Conservation (phyloP, 2,113 vertebrate species). For the Drymodes brunneopygia region DNA sequence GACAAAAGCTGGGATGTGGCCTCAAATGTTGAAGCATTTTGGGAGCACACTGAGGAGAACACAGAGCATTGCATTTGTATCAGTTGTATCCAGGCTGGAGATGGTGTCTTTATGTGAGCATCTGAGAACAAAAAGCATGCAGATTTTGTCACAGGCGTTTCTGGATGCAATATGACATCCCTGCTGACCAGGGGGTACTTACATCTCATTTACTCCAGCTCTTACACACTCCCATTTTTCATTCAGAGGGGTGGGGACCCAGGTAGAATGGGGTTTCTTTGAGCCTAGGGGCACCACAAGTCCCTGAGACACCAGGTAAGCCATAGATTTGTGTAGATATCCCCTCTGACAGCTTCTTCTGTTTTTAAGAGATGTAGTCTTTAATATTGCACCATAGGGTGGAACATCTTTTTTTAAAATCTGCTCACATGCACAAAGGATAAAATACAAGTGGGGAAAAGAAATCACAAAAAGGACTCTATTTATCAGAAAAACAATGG, state of each 20-base stretch:
- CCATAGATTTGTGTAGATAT: neutral
- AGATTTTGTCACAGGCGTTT: neutral
- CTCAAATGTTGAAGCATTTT: neutral
- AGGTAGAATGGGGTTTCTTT: neutral
- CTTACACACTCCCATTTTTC: neutral
- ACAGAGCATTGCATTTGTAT: neutral
- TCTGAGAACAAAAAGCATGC: neutral
- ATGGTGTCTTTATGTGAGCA: neutral
- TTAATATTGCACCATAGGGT: neutral
- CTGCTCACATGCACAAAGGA: conserved; percentile 7
- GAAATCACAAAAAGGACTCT: conserved; percentile 13
- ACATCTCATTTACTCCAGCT: neutral
- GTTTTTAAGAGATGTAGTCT: neutral
- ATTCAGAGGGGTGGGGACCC: neutral
- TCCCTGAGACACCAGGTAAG: neutral
- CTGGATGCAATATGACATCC: neutral
- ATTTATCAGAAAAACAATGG: conserved; percentile 60
- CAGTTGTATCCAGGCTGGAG: neutral
- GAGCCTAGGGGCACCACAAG: neutral
- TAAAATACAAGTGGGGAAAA: conserved; percentile 22
- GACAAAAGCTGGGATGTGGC: neutral
- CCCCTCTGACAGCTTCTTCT: neutral
- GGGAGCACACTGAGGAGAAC: neutral
- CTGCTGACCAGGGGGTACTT: neutral
- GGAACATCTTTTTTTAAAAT: neutral